Evolutionary conservation across 2,113 vertebrate genomes (phyloP).

Genomic region (Sylvilagus bachmani): DNA sequence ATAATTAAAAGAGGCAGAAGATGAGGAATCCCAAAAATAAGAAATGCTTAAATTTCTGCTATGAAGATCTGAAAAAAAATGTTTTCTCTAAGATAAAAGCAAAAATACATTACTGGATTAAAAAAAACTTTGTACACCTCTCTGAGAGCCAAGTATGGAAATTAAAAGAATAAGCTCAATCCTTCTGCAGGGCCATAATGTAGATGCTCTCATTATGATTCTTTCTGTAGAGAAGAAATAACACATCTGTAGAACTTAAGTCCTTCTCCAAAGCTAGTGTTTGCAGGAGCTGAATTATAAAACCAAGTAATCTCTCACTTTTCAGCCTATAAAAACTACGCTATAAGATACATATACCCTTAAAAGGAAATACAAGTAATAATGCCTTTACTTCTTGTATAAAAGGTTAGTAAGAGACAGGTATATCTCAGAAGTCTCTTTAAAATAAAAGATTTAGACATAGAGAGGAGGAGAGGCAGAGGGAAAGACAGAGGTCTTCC

Average conservation of each 20-base stretch:
- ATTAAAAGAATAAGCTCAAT: conserved; percentile 19
- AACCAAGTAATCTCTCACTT: not conserved
- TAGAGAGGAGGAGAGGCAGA: too few species aligned
- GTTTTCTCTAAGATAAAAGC: conserved; percentile 30
- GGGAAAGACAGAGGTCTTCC: too few species aligned
- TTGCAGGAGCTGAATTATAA: conserved; percentile 17
- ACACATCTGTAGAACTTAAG: not conserved
- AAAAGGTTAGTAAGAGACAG: conserved; percentile 6
- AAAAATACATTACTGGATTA: conserved; percentile 3
- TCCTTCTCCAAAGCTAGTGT: conserved; percentile 22
- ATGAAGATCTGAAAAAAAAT: not conserved
- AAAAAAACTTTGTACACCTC: not conserved
- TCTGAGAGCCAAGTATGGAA: not conserved
- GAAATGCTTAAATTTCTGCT: conserved; percentile 2
- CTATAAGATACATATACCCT: not conserved
- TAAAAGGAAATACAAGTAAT: conserved; percentile 14
- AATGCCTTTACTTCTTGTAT: not conserved
- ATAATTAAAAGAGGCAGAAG: not conserved
- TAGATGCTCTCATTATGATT: not conserved
- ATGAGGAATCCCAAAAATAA: not conserved
- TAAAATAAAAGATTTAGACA: too few species aligned
- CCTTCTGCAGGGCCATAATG: not conserved
- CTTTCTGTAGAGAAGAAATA: conserved; percentile 3
- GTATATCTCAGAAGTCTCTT: not conserved
- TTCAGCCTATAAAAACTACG: not conserved